These are phyloP conservation scores for Hyperoplus immaculatus DNA, from an alignment of 2,797 vertebrate species.

Conservation along the genomic window DNA sequence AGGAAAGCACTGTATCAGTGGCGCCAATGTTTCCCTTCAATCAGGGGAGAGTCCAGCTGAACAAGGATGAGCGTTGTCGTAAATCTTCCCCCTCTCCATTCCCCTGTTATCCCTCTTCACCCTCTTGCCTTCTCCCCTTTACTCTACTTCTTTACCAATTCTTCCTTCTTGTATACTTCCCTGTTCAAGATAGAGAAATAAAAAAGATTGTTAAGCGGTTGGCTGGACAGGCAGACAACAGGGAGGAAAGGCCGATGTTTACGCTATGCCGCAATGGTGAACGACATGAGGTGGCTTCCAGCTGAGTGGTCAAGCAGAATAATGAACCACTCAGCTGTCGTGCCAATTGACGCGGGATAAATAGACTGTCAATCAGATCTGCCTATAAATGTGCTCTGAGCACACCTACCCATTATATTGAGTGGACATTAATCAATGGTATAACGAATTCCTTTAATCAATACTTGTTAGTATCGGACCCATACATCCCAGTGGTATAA, in stretches of 20 bases:
- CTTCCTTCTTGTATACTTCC: slow-evolving; percentile 23
- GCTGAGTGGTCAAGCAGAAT: slow-evolving; percentile 77
- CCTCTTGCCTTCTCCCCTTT: slow-evolving; percentile 19
- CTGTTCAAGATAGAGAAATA: slow-evolving; percentile 23
- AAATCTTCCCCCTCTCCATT: slow-evolving; percentile 72
- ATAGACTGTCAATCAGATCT: slow-evolving; percentile 78
- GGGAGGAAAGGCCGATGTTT: slow-evolving; percentile 49
- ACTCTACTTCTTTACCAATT: slow-evolving; percentile 10
- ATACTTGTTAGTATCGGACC: slow-evolving; percentile 80
- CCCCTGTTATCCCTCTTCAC: slow-evolving; percentile 50
- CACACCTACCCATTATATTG: slow-evolving; percentile 82
- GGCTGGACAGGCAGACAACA: slow-evolving; percentile 41
- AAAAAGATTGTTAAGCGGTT: slow-evolving; percentile 38
- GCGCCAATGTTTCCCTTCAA: slow-evolving; percentile 78
- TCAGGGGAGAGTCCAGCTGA: slow-evolving; percentile 80
- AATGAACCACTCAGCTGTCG: slow-evolving; percentile 79
- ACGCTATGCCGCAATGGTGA: slow-evolving; percentile 39
- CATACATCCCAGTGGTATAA: slow-evolving; percentile 65
- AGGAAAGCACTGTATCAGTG: slow-evolving; percentile 76
- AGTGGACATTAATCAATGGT: slow-evolving; percentile 80
- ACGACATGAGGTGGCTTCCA: slow-evolving; percentile 60
- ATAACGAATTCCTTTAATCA: slow-evolving; percentile 69
- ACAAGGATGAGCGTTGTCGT: slow-evolving; percentile 70
- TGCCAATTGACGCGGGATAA: slow-evolving; percentile 79
- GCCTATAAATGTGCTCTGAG: slow-evolving; percentile 73